Evolutionary conservation across 2,797 vertebrate species (phyloP), one percentile per base, ranked within the genome.

Genomic region (Siniperca obscura): DNA sequence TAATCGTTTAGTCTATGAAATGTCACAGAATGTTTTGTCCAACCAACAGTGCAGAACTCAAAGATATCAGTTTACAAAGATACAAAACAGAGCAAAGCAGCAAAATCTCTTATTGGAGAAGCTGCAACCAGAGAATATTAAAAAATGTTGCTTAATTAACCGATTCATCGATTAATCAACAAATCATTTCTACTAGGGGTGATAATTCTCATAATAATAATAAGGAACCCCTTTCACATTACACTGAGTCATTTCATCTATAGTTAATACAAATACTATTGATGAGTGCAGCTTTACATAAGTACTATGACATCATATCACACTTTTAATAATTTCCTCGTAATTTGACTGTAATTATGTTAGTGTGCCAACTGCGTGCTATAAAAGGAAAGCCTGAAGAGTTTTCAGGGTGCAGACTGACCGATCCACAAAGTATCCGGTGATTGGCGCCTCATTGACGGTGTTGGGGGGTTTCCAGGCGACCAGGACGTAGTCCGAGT

Each of bases 381-480:
- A 81, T 84, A 73, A 78, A 81, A 75, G 83, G 79, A 74, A 22
- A 17, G 19, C 22, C 66, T 71, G 46, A 60, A 30, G 67, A 22
- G 66, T 55, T 76, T 25, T 83, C 44, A 25, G 56, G 27, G 34
- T 9, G 62, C 50, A 40, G 36, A 80, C 91, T 90, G 87, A 99
- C 98, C 96, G 97, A 70, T 99, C 98, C 65, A 99, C 94, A 92
- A 98, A 99, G 93, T 99, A 99, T 92, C 98, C 98, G 1, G 94
- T 94, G 88, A 99, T 97, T 0, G 96, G 87, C 53, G 95, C 95
- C 92, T 97, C 97, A 0, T 89, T 95, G 80, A 96, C 97, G 10
- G 96, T 97, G 89, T 99, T 99, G 22, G 98, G 98, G 2, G 98
- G 97, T 92, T 99, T 99, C 98, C 98, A 99, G 71, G 96, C 96